Evolutionary conservation across 2,113 vertebrate genomes (phyloP).

Genomic region (Corapipo altera): DNA sequence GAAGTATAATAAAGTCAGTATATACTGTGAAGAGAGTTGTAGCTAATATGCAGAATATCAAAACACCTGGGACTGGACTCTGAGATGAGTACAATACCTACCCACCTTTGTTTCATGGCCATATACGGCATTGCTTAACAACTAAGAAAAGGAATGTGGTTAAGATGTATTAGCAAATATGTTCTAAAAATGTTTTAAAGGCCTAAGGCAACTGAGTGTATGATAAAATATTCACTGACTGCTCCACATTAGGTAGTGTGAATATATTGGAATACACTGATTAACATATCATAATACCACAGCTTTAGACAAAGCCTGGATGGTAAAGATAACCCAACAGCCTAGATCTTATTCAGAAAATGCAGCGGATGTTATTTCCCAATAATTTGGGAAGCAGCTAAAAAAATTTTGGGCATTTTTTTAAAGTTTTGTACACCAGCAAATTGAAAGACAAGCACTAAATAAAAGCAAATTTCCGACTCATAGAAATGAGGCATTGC

Average conservation of each 20-base stretch:
- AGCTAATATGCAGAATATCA: neutral
- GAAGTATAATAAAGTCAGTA: neutral
- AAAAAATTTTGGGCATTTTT: neutral
- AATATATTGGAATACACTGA: neutral
- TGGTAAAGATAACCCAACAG: neutral
- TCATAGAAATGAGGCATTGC: neutral
- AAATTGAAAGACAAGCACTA: neutral
- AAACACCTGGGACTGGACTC: neutral
- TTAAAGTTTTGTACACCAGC: neutral
- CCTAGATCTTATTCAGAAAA: neutral
- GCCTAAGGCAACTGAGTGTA: neutral
- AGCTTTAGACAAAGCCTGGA: neutral
- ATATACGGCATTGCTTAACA: neutral
- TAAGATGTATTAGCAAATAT: neutral
- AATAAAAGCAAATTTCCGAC: neutral
- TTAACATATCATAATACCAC: neutral
- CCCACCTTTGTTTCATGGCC: neutral
- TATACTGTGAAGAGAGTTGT: neutral
- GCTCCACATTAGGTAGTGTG: neutral
- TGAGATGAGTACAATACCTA: neutral
- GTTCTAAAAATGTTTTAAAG: neutral
- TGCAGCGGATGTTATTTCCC: neutral
- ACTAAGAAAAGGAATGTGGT: neutral
- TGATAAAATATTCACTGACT: constrained; percentile 4
- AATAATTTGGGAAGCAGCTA: neutral